Evolutionary conservation across 2,113 vertebrate species (phyloP).

Genomic region (Xiphorhynchus elegans): DNA sequence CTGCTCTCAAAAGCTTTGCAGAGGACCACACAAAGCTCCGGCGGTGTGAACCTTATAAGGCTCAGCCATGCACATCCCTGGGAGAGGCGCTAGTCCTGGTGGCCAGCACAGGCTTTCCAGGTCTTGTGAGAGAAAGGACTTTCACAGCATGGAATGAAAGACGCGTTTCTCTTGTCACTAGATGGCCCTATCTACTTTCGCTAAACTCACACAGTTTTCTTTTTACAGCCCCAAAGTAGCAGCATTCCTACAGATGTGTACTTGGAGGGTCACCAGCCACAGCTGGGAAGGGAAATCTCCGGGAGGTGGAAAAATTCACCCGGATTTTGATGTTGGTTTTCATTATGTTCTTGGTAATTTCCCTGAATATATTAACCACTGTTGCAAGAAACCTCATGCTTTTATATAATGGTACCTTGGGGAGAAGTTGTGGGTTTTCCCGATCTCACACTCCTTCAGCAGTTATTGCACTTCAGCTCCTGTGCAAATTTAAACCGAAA

Average conservation of each 20-base stretch:
- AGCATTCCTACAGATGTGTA: neutral
- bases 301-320: neutral
- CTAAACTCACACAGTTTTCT: accelerated
- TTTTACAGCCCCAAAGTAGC: neutral
- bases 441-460: neutral
- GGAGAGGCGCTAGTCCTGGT: neutral
- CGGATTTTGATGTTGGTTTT: neutral
- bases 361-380: neutral
- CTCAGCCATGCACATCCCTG: neutral
- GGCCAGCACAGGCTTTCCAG: neutral
- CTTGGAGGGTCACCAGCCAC: neutral
- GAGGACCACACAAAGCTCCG: neutral
- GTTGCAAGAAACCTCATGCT: neutral
- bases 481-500: neutral
- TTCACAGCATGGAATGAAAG: neutral
- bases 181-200: constrained; percentile 68
- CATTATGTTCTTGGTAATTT: neutral
- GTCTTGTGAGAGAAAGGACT: neutral
- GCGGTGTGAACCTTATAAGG: neutral
- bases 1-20: neutral
- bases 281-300: neutral
- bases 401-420: accelerated
- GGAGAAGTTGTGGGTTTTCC: neutral
- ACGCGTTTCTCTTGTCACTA: constrained; percentile 55
- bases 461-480: neutral